Base-by-base conservation (phyloP, 2,113 vertebrate species). In the Epinephelus moara region DNA sequence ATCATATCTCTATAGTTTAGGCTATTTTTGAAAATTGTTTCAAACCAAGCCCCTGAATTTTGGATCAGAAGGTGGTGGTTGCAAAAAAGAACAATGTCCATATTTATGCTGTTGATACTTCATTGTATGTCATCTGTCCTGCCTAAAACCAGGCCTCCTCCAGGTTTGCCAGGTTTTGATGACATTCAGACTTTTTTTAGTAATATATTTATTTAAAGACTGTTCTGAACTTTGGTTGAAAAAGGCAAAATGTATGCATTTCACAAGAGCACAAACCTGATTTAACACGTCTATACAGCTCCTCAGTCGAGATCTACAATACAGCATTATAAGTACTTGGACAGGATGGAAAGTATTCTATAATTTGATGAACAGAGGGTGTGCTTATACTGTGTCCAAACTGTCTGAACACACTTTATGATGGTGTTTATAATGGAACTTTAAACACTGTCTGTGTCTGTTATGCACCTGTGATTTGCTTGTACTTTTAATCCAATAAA, bases 401-500 rank as follows among this genome's bases (percentile, higher is more conserved):
- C 40, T 18, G 18, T 42, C 2, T 13, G 19, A 73, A 13, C 0
- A 77, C 18, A 21, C 14, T 50, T 12, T 42, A 21, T 57, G 57
- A 25, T 74, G 64, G 25, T 63, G 56, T 78, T 78, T 19, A 2
- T 18, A 3, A 10, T 33, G 37, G 17, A 1, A 42, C 37, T 23
- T 30, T 2, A 30, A 53, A 74, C 47, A 10, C 10, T 6, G 47
- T 60, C 1, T 71, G 1, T 56, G 21, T 11, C 17, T 64, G 56
- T 85, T 14, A n/a, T 49, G 14, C 64, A 67, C 25, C 50, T 68
- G 62, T 60, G 52, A 80, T 79, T 30, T 66, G 55, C 70, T 78
- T 45, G 2, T 80, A 81, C n/a, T 67, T 85, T 69, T 45, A 88
- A 84, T 85, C 59, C 59, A 83, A 72, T 85, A 50, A 86, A 87